Evolutionary conservation across 2,888 invertebrate genomes (phyloP).

Genomic region (Plemyria rubiginata): DNA sequence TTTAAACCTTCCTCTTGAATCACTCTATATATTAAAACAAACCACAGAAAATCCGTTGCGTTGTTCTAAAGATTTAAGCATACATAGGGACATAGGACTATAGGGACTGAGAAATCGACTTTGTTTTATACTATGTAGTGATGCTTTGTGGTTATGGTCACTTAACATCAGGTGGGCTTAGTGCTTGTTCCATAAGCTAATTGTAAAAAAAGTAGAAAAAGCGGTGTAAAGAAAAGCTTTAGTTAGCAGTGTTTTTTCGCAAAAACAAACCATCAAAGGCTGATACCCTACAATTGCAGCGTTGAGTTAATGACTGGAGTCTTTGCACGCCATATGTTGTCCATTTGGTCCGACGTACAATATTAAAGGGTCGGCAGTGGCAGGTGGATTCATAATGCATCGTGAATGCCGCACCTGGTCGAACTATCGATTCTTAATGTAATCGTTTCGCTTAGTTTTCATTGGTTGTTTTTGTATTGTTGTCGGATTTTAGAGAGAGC

Average conservation of each 20-base stretch:
- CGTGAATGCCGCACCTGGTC: slow-evolving; percentile 59
- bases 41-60: too few species aligned
- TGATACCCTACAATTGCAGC: background rate
- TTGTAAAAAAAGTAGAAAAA: too few species aligned
- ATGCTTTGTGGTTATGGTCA: too few species aligned
- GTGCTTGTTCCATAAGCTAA: too few species aligned
- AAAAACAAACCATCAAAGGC: background rate
- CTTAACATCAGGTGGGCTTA: too few species aligned
- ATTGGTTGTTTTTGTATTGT: background rate
- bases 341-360: slow-evolving; percentile 54
- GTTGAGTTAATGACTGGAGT: slow-evolving; percentile 10
- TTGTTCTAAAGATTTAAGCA: too few species aligned
- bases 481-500: too few species aligned
- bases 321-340: slow-evolving; percentile 40
- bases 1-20: too few species aligned
- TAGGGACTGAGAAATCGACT: too few species aligned
- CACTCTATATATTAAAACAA: too few species aligned
- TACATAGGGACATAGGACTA: too few species aligned
- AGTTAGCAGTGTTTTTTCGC: background rate
- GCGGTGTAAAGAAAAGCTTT: background rate
- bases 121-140: too few species aligned
- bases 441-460: slow-evolving; percentile 4
- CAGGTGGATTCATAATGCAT: slow-evolving; percentile 58
- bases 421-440: slow-evolving; percentile 54
- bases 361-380: slow-evolving; percentile 50